Conservation (phyloP, 1,140 invertebrate species). For the Apocrypta bakeri region DNA sequence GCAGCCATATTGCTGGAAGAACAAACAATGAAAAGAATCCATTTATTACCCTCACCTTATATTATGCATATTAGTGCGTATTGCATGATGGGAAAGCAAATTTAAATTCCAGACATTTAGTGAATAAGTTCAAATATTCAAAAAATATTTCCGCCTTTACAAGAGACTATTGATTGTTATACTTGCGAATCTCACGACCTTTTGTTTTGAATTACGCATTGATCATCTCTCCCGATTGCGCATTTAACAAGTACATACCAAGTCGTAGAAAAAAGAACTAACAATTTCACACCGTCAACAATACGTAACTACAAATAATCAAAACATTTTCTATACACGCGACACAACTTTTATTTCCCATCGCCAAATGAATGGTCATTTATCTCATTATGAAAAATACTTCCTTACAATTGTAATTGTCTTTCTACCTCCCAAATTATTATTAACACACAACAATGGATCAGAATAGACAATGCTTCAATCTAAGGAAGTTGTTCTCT, state of each 20-base stretch:
- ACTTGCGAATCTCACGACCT: background rate
- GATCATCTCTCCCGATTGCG: background rate
- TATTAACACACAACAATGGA: no score
- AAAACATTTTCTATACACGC: background rate
- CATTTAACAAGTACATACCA: background rate
- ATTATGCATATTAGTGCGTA: background rate
- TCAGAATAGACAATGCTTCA: background rate
- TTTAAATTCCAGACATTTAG: background rate
- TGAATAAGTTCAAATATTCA: background rate
- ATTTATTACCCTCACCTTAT: background rate
- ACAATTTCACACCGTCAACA: background rate
- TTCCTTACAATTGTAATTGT: background rate
- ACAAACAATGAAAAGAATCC: background rate
- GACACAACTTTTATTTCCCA: background rate
- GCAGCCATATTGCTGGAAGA: background rate
- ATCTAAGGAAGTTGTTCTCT: background rate
- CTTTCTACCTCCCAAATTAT: no score
- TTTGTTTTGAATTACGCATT: background rate
- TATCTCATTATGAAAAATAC: background rate
- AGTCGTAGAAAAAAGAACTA: background rate
- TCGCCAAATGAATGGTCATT: background rate
- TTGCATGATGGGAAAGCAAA: background rate
- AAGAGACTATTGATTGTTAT: no score
- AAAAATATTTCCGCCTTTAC: no score
- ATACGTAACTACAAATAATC: background rate